Base-by-base conservation (phyloP, 2,797 vertebrate genomes). In the Fratercula arctica region DNA sequence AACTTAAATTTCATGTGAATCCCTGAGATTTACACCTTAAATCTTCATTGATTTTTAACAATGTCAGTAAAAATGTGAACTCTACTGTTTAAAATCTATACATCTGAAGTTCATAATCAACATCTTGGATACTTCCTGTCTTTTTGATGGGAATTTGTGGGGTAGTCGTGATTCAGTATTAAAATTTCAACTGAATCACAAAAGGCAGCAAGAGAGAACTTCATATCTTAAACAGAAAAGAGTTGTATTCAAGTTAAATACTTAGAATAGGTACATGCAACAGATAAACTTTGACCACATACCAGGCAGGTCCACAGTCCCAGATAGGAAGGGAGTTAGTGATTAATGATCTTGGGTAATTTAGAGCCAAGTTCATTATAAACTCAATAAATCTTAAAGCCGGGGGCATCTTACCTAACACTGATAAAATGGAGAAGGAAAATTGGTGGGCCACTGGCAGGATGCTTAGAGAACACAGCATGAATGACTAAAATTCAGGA, bases 371-470 rank as follows among this genome's bases (percentile, higher is more conserved):
- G 68, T 67, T 91, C 63, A 69, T 76, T 83, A 90, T 64, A 91
- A 89, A 95, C 50, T 83, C 66, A 70, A 93, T 97, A 95, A 93
- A 97, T 95, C 81, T 96, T 86, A 48, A 45, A 56, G 16, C 8
- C 15, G 25, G 67, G 11, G 45, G 16, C 37, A 81, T 68, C 74
- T 94, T 89, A 93, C 39, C 39, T 72, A 80, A 70, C 12, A 79
- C 53, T 76, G 93, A 61, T 78, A 86, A 88, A 95, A 85, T 5
- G 14, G 5, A 76, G 45, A 92, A 74, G 51, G 39, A 87, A 81
- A 53, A n/a, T 18, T 41, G 26, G 17, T 74, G 64, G 25, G 31
- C 25, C 25, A 46, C 19, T 37, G 25, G 15, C 13, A 89, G 56
- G 54, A 84, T 79, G 21, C 7, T 67, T 69, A 28, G 21, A 74